Conservation (phyloP, 2,888 invertebrate genomes). For the Epirrhoe tristata region DNA sequence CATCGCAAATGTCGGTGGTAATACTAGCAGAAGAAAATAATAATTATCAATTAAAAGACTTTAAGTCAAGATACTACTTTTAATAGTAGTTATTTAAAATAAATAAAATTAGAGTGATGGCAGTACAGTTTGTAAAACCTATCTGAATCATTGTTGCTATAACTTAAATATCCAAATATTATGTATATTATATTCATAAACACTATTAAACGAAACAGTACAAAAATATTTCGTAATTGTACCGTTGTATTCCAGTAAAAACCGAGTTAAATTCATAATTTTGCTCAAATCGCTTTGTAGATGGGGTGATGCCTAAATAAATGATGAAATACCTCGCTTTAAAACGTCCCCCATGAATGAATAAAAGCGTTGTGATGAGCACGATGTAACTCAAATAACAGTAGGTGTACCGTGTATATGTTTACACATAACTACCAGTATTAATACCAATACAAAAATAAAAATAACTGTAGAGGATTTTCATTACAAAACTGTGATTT, state of each 20-base stretch:
- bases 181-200: too few relatives aligned
- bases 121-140: too few relatives aligned
- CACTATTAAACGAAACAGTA: constrained; percentile 17
- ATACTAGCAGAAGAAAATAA: too few relatives aligned
- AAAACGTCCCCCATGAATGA: constrained; percentile 41
- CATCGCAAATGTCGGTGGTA: too few relatives aligned
- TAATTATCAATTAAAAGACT: too few relatives aligned
- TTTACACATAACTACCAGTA: too few relatives aligned
- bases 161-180: too few relatives aligned
- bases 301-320: constrained; percentile 39
- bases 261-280: constrained; percentile 35
- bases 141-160: too few relatives aligned
- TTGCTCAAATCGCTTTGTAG: constrained; percentile 31
- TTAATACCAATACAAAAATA: background rate
- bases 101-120: too few relatives aligned
- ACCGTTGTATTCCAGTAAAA: constrained; percentile 25
- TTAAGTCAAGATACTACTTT: too few relatives aligned
- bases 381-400: constrained; percentile 36
- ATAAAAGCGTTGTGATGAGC: constrained; percentile 38
- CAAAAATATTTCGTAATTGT: constrained; percentile 12
- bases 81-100: too few relatives aligned
- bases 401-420: constrained; percentile 15
- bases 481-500: background rate
- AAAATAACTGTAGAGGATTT: background rate
- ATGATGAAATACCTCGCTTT: constrained; percentile 41